Percentiles rank a stretch among this genome's conserved stretches.
Evolutionary conservation across 2,888 invertebrate species (phyloP).

Genomic region (Phortica magna): DNA sequence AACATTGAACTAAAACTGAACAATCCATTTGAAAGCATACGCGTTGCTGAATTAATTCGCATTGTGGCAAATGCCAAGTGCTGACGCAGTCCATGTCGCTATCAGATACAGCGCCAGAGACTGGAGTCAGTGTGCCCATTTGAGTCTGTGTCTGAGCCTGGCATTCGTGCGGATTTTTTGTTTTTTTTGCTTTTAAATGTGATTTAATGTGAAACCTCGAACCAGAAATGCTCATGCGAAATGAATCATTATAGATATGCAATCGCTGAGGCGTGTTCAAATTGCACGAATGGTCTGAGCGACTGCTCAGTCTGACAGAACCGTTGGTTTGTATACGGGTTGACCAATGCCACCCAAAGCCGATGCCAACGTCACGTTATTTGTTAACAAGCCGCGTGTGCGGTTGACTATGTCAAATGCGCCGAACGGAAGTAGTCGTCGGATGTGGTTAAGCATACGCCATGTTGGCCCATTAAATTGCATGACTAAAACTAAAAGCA

Average conservation of each 20-base stretch:
- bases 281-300: neutral
- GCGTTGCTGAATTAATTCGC: conserved; percentile 24
- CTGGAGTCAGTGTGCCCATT: conserved; percentile 29
- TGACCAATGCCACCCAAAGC: neutral
- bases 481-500: neutral
- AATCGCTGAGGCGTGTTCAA: conserved; percentile 48
- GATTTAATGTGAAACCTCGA: conserved; percentile 59
- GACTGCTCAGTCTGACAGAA: neutral
- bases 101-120: neutral
- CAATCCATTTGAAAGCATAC: conserved; percentile 27
- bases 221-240: conserved; percentile 62
- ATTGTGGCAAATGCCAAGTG: conserved; percentile 43
- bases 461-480: conserved; percentile 56
- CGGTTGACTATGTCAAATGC: conserved; percentile 68
- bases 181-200: conserved; percentile 56
- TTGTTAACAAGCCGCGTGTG: conserved; percentile 68
- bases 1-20: neutral
- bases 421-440: conserved; percentile 72
- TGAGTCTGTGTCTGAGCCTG: neutral
- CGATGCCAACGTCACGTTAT: conserved; percentile 52
- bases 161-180: conserved; percentile 10
- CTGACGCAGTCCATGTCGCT: conserved; percentile 51
- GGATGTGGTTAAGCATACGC: conserved; percentile 72
- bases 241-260: conserved; percentile 69
- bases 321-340: neutral